Evolutionary conservation across 2,797 vertebrate genomes (phyloP), one percentile per base, ranked within the genome.

Genomic region (Myripristis murdjan): DNA sequence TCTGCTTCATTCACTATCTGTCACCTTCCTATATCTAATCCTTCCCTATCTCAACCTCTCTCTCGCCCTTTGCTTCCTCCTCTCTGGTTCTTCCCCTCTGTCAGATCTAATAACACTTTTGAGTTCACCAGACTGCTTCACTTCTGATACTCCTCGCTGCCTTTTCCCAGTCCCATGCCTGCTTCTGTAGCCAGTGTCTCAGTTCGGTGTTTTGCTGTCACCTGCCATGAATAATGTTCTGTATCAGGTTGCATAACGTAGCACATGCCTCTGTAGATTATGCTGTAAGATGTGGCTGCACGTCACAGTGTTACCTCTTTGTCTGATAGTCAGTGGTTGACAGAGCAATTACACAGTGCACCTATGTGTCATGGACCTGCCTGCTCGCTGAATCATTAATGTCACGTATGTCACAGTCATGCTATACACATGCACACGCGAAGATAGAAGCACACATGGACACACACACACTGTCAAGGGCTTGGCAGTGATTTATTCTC

Each of bases 281-380:
- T 5, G 24, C 26, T 31, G 53, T 53, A 24, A 18, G 3, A 35
- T 52, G 55, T 53, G 55, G 26, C 53, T 9, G 64, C 22, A 37
- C 51, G 48, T 1, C 5, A 28, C 11, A 7, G 56, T 70, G 39
- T 73, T 59, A 52, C 47, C 47, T 47, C 35, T 46, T 41, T 81
- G 73, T 69, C 73, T 84, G 56, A 73, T 89, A 84, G 82, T 91
- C 89, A 77, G 79, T 87, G 82, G 15, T 39, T 76, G 75, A 70
- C 46, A 5, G 24, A 56, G 58, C 76, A 80, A 77, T 85, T 87
- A 64, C 58, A 41, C 55, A 72, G 64, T 26, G 7, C 39, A 47
- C 63, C 59, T 66, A 20, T 69, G 76, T 73, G 77, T 80, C 65
- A 59, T 39, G 60, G 62, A 73, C 80, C 70, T 70, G 77, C 65